Percentiles rank a stretch among this genome's conserved stretches.
phyloP scores from a whole-genome alignment of 2,113 vertebrate genomes.

The Mirza zaza region DNA sequence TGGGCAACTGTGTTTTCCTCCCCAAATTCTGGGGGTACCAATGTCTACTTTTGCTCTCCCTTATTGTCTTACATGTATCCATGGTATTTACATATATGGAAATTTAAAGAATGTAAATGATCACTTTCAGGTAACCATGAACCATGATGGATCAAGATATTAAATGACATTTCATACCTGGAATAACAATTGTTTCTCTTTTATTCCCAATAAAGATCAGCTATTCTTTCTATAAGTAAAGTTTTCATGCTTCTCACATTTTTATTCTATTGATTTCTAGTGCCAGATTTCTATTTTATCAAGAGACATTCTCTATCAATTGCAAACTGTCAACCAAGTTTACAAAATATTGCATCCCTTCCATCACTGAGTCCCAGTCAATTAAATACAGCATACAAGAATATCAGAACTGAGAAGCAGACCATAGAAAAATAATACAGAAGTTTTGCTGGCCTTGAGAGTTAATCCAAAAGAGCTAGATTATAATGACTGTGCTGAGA shows the following conservation, averaged over 20 bases:
- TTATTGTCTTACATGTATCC: slow-evolving; percentile 49
- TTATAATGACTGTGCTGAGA: slow-evolving; percentile 62
- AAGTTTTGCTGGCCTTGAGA: not conserved
- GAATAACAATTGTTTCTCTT: slow-evolving; percentile 78
- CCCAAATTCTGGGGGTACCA: not conserved
- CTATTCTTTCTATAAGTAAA: slow-evolving; percentile 61
- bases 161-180: slow-evolving; percentile 62
- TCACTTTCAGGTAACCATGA: slow-evolving; percentile 62
- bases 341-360: slow-evolving; percentile 77
- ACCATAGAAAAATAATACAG: slow-evolving; percentile 50
- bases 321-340: slow-evolving; percentile 80
- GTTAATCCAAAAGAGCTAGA: slow-evolving; percentile 66
- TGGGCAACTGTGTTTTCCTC: not conserved
- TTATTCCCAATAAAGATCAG: slow-evolving; percentile 74
- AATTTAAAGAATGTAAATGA: slow-evolving; percentile 64
- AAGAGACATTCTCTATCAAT: slow-evolving; percentile 74
- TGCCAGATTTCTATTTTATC: slow-evolving; percentile 76
- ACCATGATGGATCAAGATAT: slow-evolving; percentile 60
- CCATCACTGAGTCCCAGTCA: slow-evolving; percentile 60
- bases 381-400: slow-evolving; percentile 66
- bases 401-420: slow-evolving; percentile 39
- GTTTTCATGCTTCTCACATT: slow-evolving; percentile 78
- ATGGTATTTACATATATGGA: slow-evolving; percentile 29
- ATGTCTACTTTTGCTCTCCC: not conserved
- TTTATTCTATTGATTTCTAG: slow-evolving; percentile 81